These are phyloP conservation scores for Gadopsis marmoratus DNA, from an alignment of 2,797 vertebrate genomes.

Conservation along the genomic window DNA sequence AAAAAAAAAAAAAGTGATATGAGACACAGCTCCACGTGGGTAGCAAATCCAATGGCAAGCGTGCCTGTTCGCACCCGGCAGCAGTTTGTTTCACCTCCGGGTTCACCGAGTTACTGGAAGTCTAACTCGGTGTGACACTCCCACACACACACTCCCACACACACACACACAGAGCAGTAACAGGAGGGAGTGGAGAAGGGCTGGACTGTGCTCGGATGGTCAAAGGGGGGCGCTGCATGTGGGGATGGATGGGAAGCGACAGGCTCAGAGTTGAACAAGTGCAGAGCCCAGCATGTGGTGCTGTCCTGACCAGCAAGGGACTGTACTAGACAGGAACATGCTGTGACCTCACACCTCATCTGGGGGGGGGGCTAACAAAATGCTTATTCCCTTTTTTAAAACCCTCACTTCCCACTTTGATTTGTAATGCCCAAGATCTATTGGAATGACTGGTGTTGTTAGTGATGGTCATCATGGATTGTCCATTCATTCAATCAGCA, in stretches of 20 bases:
- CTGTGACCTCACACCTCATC: constrained; percentile 77
- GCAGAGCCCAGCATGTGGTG: constrained; percentile 85
- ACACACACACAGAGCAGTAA: constrained; percentile 45
- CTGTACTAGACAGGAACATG: constrained; percentile 71
- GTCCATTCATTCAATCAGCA: constrained; percentile 5
- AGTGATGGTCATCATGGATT: neutral
- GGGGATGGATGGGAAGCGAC: constrained; percentile 92
- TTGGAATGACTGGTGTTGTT: neutral
- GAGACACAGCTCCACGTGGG: constrained; percentile 74
- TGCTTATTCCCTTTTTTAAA: constrained; percentile 24
- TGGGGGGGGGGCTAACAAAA: constrained; percentile 40
- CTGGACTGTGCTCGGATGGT: constrained; percentile 81
- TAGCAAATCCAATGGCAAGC: constrained; percentile 76
- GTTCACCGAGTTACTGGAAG: constrained; percentile 88
- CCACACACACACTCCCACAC: constrained; percentile 81
- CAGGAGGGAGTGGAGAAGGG: constrained; percentile 61
- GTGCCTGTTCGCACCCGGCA: constrained; percentile 78
- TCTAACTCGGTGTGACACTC: constrained; percentile 89
- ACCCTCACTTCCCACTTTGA: neutral
- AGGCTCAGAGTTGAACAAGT: constrained; percentile 90
- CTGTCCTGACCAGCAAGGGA: constrained; percentile 77
- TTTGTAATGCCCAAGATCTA: neutral
- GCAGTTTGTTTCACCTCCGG: constrained; percentile 85
- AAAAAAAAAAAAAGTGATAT: neutral
- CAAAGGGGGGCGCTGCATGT: constrained; percentile 87